A percentile compares a stretch with the other conserved stretches of the same genome.
phyloP scores from a whole-genome alignment of 2,113 vertebrate species.

The Colossoma macropomum region DNA sequence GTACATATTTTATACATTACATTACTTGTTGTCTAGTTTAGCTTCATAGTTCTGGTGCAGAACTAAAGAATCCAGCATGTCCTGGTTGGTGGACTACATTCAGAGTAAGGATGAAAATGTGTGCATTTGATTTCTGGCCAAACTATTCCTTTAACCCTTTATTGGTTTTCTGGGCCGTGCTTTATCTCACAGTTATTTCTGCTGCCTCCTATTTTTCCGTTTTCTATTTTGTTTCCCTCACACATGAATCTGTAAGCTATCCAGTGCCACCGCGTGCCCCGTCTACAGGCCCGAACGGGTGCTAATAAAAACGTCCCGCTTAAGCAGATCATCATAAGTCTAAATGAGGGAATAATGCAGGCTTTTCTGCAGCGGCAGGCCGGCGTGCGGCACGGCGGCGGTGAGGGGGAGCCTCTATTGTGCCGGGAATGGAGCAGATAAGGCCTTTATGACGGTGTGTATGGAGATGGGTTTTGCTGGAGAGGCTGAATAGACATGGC shows the following conservation, averaged over 20 bases:
- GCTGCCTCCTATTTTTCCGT: neutral
- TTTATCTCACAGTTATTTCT: neutral
- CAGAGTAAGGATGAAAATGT: no score
- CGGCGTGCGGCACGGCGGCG: neutral
- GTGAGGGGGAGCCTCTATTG: conserved; percentile 46
- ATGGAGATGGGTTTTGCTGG: conserved; percentile 51
- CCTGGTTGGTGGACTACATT: no score
- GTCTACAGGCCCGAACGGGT: neutral
- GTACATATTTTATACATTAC: no score
- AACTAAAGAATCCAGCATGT: no score
- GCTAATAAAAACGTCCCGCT: conserved; percentile 37
- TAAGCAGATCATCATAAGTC: conserved; percentile 35
- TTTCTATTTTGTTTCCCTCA: neutral
- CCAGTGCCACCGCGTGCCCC: neutral
- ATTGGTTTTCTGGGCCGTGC: neutral
- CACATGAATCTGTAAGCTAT: neutral
- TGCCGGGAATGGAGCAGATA: conserved; percentile 55
- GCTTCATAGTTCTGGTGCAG: no score
- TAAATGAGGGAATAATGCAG: conserved; percentile 40
- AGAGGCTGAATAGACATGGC: conserved; percentile 34
- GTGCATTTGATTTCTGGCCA: neutral
- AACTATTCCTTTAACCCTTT: neutral
- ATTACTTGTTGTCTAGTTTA: no score
- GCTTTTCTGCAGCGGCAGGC: conserved; percentile 14
- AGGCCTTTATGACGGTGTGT: conserved; percentile 58